These are phyloP conservation scores for Battus philenor DNA, from an alignment of 1,140 invertebrate species.

Conservation along the genomic window DNA sequence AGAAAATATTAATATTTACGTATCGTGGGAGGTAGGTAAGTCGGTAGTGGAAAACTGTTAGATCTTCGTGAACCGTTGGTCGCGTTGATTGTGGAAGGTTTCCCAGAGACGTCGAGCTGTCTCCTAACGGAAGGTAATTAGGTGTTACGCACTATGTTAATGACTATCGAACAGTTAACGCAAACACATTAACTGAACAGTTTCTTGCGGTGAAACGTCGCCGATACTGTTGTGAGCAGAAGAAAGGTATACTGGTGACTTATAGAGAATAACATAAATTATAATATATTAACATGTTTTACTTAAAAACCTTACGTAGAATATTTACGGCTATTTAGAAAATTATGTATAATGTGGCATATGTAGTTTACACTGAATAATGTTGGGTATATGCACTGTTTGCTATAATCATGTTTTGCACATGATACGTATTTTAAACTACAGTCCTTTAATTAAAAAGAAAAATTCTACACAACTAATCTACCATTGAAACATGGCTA, in stretches of 20 bases:
- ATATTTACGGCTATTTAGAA: too few species aligned
- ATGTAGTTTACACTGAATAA: too few species aligned
- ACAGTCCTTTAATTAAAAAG: too few species aligned
- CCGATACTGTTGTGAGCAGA: not conserved
- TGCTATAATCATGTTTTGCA: too few species aligned
- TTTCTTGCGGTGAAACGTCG: not conserved
- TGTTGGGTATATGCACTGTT: too few species aligned
- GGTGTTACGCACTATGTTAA: slow-evolving; percentile 15
- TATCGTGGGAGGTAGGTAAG: slow-evolving; percentile 3
- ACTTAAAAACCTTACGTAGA: too few species aligned
- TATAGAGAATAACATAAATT: slow-evolving; percentile 2
- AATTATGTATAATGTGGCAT: too few species aligned
- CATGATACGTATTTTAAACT: too few species aligned
- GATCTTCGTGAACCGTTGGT: slow-evolving; percentile 4
- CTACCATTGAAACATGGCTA: too few species aligned
- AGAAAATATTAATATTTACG: not conserved
- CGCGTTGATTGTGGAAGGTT: slow-evolving; percentile 4
- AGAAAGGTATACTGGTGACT: not conserved
- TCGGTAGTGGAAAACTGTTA: not conserved
- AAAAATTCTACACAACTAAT: too few species aligned
- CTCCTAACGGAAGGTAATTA: slow-evolving; percentile 15
- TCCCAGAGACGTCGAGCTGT: slow-evolving; percentile 7
- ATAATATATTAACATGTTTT: slow-evolving; percentile 5
- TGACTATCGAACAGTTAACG: slow-evolving; percentile 16
- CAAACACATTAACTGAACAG: slow-evolving; percentile 11